Base-by-base conservation (phyloP, 2,888 invertebrate genomes). In the Spilarctia lutea region DNA sequence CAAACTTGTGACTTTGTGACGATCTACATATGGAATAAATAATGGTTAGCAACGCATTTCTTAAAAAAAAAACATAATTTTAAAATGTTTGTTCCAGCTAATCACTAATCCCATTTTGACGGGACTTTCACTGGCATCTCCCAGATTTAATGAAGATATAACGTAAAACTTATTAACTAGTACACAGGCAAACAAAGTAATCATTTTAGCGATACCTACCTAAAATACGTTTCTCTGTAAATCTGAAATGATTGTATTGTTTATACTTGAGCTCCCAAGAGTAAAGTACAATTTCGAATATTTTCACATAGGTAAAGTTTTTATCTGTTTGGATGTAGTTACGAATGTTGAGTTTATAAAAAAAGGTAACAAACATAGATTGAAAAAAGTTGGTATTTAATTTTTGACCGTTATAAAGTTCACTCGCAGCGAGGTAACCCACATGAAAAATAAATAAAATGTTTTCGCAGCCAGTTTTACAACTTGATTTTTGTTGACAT, bases 401-500 rank as follows among this genome's bases (percentile, higher is more conserved):
- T 78, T 70, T 76, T 74, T 68, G 69, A 60, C 11, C 69, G 65
- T 69, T 65, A 69, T 60, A 72, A 69, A 75, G 63, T 68, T 65
- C 48, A 33, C 48, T 70, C 67, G 56, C 71, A 68, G 72, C 30
- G 74, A 52, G 79, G 76, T 56, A 11, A 75, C 67, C 75, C 76
- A 30, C 56, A 75, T 68, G 60, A 76, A 80, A 79, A 72, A 71
- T 65, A 56, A 75, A 79, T 80, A 77, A 77, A 80, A 78, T 74
- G 67, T 83, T 77, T 70, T 42, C 69, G 76, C 60, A 67, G 48
- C 30, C 75, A 35, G 72, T 48, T 79, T 78, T 48, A 71, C 75
- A 74, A 78, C 74, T 79, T 80, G 78, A 76, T 83, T 81, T 76
- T 74, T 76, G 78, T 81, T 83, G 80, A 80, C 74, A 76, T 78